These are phyloP conservation scores for Tipula helvola DNA, from an alignment of 2,888 invertebrate species.

Conservation along the genomic window DNA sequence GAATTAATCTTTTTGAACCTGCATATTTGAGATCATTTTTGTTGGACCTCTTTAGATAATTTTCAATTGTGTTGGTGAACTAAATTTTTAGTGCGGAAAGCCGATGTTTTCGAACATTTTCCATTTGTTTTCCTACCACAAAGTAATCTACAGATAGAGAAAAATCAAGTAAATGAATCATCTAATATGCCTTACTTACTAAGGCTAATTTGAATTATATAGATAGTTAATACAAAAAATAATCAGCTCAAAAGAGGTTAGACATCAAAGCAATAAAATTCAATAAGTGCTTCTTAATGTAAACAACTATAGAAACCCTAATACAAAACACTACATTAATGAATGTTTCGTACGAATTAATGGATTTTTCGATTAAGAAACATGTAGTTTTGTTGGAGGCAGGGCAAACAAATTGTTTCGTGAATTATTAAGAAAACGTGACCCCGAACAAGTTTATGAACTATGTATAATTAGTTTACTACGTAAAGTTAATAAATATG, in stretches of 20 bases:
- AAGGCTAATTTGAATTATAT: neutral
- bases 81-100: neutral
- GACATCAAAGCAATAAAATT: neutral
- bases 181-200: neutral
- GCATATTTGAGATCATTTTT: neutral
- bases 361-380: no score
- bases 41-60: neutral
- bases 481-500: neutral
- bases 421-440: neutral
- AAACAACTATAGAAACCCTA: neutral
- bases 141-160: neutral
- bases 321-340: no score
- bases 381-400: no score
- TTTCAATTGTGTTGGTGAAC: neutral
- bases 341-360: no score
- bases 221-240: neutral
- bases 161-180: neutral
- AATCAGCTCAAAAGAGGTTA: neutral
- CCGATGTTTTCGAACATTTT: neutral
- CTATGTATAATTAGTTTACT: neutral
- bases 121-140: neutral
- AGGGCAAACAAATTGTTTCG: neutral
- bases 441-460: neutral
- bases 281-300: neutral
- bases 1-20: neutral